Base-by-base conservation (phyloP, 2,797 vertebrate species). In the Enteromius thamalakanensis region DNA sequence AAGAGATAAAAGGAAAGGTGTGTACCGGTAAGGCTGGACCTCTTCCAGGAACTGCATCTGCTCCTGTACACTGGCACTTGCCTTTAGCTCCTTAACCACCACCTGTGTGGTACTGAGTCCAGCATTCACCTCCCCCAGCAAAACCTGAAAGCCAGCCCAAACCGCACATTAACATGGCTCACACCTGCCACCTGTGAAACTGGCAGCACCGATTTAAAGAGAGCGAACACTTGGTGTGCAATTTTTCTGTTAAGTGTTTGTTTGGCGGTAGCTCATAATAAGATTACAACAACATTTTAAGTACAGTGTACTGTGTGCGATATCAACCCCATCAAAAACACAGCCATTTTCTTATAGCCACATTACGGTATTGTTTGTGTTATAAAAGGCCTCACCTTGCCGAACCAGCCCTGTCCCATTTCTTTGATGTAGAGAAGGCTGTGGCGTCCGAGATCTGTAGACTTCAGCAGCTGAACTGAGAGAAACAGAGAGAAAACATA, bases 401-500 rank as follows among this genome's bases (percentile, higher is more conserved):
- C 97, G 1, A 99, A 99, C 98, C 97, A 99, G 85, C 97, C 97
- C 1, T 95, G 95, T 74, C 98, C 98, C 0, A 98, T 97, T 92
- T 98, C 97, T 91, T 98, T 97, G 86, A 99, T 94, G 94, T 97
- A 99, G 71, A 99, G 95, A 45, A 99, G 94, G 90, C 96, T 97
- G 90, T 98, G 97, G 78, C 97, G 96, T 85, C 97, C 96, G 85
- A 98, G 94, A 87, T 97, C 96, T 21, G 96, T 92, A 47, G 96
- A 96, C 90, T 97, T 96, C 93, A 97, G 95, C 88, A 97, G 94
- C 92, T 98, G 97, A 89, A 97, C 98, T 98, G 92, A 65, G 71
- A 76, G 21, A 69, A 65, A 75, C 87, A 86, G 89, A 55, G 67
- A 72, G 71, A 83, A 37, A 86, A 40, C n/a, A 84, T 14, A 23